Evolutionary conservation across 2,797 vertebrate species (phyloP).

Genomic region (Rhinogobio ventralis): DNA sequence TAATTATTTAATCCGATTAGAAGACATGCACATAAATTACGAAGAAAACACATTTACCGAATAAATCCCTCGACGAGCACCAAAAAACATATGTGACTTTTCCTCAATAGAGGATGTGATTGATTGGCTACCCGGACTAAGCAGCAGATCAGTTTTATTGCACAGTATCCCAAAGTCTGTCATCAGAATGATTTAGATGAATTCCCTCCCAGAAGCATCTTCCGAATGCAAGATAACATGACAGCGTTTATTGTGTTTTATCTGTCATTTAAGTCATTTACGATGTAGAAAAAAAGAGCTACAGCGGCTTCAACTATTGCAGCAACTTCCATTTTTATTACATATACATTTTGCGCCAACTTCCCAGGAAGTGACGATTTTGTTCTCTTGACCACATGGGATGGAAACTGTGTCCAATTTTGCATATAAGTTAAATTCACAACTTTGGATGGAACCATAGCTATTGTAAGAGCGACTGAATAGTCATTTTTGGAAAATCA

Average conservation of each 20-base stretch:
- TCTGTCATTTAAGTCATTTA: not conserved
- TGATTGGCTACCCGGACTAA: not conserved
- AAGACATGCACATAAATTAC: not conserved
- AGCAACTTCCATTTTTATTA: not conserved
- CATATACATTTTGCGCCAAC: not conserved
- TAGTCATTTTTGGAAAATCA: not conserved
- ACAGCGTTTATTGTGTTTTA: too few species aligned
- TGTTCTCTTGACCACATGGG: not conserved
- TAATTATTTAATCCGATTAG: not conserved
- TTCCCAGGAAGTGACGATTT: not conserved
- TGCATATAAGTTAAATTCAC: not conserved
- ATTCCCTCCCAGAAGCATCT: not conserved
- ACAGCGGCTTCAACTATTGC: too few species aligned
- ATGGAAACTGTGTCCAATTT: not conserved
- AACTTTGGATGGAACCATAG: not conserved
- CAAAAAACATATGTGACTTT: not conserved
- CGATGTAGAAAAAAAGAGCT: not conserved
- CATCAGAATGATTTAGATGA: not conserved
- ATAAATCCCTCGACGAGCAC: not conserved
- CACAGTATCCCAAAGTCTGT: not conserved
- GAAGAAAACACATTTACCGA: not conserved
- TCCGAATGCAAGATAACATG: not conserved
- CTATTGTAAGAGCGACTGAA: not conserved
- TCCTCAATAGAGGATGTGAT: not conserved
- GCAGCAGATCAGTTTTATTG: not conserved